These are phyloP conservation scores for Colaptes auratus DNA, from an alignment of 2,113 vertebrate genomes.

Conservation along the genomic window DNA sequence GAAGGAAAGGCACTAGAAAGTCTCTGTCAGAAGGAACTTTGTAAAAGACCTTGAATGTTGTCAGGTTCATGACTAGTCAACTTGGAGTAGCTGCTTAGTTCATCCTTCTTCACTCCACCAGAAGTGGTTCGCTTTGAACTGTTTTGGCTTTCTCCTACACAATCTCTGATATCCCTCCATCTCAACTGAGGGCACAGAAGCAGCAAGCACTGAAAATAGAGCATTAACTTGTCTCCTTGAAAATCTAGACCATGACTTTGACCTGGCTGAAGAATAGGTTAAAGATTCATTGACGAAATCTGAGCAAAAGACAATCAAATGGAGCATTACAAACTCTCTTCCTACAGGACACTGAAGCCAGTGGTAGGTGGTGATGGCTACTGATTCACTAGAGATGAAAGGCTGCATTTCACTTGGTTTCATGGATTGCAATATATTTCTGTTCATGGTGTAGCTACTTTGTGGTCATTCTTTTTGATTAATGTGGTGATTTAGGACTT, in stretches of 20 bases:
- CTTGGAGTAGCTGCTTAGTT: not conserved
- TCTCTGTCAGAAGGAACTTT: not conserved
- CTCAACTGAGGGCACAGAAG: not conserved
- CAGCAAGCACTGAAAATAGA: not conserved
- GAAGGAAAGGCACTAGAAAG: not conserved
- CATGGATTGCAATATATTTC: not conserved
- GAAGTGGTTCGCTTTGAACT: not conserved
- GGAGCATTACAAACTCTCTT: not conserved
- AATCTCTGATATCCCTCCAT: not conserved
- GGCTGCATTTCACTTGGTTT: not conserved
- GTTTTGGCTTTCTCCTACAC: not conserved
- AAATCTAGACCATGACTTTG: not conserved
- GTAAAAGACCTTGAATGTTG: not conserved
- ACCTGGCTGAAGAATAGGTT: not conserved
- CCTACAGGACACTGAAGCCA: not conserved
- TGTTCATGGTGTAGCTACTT: not conserved
- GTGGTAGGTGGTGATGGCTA: not conserved
- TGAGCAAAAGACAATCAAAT: not conserved
- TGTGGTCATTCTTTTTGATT: not conserved
- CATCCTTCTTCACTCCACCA: not conserved
- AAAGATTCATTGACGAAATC: not conserved
- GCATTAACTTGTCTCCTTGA: not conserved
- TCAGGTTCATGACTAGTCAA: accelerated
- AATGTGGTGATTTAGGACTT: not conserved
- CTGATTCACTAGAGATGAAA: not conserved